Evolutionary conservation across 2,797 vertebrate genomes (phyloP), one percentile per base, ranked within the genome.

Genomic region (Sphenopsis melanotis): DNA sequence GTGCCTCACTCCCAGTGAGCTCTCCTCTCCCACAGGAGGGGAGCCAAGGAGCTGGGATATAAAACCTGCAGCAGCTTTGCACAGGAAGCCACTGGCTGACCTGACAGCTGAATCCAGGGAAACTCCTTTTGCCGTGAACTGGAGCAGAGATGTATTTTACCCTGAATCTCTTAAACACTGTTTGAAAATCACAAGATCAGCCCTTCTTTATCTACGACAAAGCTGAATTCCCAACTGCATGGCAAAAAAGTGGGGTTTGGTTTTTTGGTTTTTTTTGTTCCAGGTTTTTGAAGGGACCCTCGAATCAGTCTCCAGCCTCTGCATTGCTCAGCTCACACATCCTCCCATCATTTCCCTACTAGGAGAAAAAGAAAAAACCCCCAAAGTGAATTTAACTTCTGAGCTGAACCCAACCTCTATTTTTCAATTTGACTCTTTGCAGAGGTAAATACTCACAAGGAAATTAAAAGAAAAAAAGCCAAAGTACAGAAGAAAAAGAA

Each of bases 311-410:
- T 88, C 77, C 79, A 88, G 60, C 34, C 39, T 72, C 79, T 0
- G 0, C 5, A 9, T 8, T 12, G 13, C 47, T 84, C n/a, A 3
- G 46, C 36, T 63, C 64, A n/a, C 0, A 1, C n/a, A 32, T 68
- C 49, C 21, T 70, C 53, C 71, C 13, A 14, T 41, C 7, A 3
- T 39, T 85, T 70, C 42, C 36, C 41, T 36, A 12, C 12, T 2
- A 26, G 32, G 16, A 27, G 30, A 65, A 57, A 53, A 22, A 57
- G 7, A 78, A 81, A 22, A 29, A 61, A 3, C 1, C 3, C 8
- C 34, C 26, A 18, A 20, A 11, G 8, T 26, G 36, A 15, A 53
- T 71, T 78, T 71, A 44, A 61, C 8, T 59, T 56, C 72, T 14
- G 21, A 75, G 34, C 26, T 52, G 11, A 80, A 50, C 15, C 6